These are phyloP conservation scores for Emys orbicularis DNA, from an alignment of 2,797 vertebrate species.

Conservation along the genomic window DNA sequence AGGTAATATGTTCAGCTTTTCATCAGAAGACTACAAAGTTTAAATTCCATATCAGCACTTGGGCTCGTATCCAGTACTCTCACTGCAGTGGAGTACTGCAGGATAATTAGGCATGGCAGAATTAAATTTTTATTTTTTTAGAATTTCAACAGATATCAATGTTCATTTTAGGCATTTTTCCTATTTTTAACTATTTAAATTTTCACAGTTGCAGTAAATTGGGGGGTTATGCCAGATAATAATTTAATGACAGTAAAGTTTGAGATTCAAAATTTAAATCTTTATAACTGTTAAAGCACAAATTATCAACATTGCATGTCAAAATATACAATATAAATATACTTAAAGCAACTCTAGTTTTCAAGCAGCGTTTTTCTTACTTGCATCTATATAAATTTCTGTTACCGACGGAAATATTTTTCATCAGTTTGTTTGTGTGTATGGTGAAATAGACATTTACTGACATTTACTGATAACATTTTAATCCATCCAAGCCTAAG, in stretches of 20 bases:
- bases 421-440: background rate
- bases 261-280: background rate
- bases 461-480: background rate
- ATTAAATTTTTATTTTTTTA: background rate
- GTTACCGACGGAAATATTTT: background rate
- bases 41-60: fast-evolving
- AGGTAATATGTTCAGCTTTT: fast-evolving
- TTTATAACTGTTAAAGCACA: background rate
- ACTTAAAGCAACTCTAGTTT: background rate
- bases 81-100: background rate
- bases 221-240: background rate
- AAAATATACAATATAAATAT: background rate
- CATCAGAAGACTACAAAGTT: background rate
- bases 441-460: background rate
- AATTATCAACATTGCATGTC: background rate
- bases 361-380: background rate
- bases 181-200: background rate
- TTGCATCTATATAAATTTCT: background rate
- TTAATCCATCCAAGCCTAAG: background rate
- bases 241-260: background rate
- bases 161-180: background rate
- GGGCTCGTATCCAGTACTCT: fast-evolving
- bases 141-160: background rate
- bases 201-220: background rate
- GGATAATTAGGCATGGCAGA: background rate